These are phyloP conservation scores for Sinocyclocheilus rhinocerous DNA, from an alignment of 2,113 vertebrate genomes.

Conservation along the genomic window DNA sequence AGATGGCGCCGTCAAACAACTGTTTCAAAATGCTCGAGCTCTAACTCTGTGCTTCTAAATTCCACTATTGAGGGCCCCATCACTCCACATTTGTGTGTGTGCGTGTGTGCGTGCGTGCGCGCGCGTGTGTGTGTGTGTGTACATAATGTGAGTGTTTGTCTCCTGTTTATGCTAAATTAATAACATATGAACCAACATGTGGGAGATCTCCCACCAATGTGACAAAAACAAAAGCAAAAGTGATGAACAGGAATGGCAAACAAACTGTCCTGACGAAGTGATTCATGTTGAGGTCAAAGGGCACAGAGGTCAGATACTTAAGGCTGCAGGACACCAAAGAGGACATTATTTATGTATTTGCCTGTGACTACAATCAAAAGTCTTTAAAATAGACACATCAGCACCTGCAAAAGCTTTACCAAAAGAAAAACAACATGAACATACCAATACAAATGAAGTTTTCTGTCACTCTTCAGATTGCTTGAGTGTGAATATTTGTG, in stretches of 20 bases:
- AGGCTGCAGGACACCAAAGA: not conserved
- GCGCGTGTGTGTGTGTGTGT: not conserved
- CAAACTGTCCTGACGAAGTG: not conserved
- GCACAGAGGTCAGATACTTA: conserved; percentile 6
- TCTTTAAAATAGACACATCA: conserved; percentile 3
- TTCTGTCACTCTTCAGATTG: not conserved
- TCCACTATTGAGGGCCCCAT: not conserved
- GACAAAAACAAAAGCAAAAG: conserved; percentile 22
- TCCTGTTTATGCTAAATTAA: conserved; percentile 25
- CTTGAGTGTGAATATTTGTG: not conserved
- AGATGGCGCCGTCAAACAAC: conserved; percentile 5
- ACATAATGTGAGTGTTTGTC: not conserved
- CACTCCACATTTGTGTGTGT: not conserved
- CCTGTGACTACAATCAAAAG: not conserved
- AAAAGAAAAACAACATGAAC: not conserved
- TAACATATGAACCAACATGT: not conserved
- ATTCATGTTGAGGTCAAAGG: conserved; percentile 34
- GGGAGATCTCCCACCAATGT: not conserved
- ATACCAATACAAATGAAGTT: not conserved
- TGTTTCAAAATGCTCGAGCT: too few relatives aligned
- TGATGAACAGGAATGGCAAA: not conserved
- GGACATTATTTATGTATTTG: conserved; percentile 21
- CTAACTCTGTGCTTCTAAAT: not conserved
- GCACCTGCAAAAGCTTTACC: conserved; percentile 13
- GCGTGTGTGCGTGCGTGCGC: too few relatives aligned